A percentile compares a stretch with the other conserved stretches of the same genome.
Evolutionary conservation across 2,888 invertebrate genomes (phyloP).

Genomic region (Brassicogethes aeneus): DNA sequence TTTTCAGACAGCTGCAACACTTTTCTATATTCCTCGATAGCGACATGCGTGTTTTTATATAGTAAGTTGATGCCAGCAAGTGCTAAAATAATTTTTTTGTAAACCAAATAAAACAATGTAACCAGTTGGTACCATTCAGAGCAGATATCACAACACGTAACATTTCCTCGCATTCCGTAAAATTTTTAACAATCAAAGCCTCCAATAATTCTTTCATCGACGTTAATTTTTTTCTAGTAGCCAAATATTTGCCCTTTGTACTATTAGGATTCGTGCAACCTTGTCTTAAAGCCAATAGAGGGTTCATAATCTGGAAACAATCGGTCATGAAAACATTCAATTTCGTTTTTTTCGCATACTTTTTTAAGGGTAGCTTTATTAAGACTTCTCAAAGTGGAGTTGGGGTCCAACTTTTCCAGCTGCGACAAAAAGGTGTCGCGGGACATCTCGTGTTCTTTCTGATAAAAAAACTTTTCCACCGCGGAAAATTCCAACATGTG

Average conservation of each 20-base stretch:
- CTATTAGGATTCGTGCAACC: slow-evolving; percentile 64
- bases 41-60: slow-evolving; percentile 42
- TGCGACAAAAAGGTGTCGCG: slow-evolving; percentile 42
- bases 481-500: slow-evolving; percentile 59
- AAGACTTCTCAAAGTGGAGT: slow-evolving; percentile 41
- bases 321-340: neutral
- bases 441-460: slow-evolving; percentile 49
- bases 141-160: slow-evolving; percentile 53
- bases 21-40: slow-evolving; percentile 52
- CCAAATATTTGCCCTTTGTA: slow-evolving; percentile 46
- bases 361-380: slow-evolving; percentile 40
- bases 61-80: slow-evolving; percentile 56
- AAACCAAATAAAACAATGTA: no score
- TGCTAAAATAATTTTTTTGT: slow-evolving; percentile 35
- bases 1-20: slow-evolving; percentile 45
- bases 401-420: slow-evolving; percentile 38
- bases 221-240: slow-evolving; percentile 45
- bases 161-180: slow-evolving; percentile 52
- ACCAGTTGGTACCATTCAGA: slow-evolving; percentile 62
- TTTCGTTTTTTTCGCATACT: slow-evolving; percentile 21
- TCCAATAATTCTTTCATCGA: slow-evolving; percentile 57
- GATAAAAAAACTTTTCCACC: slow-evolving; percentile 65
- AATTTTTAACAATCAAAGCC: slow-evolving; percentile 54
- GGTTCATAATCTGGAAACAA: slow-evolving; percentile 47
- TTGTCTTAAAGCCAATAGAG: slow-evolving; percentile 57